Conservation (phyloP, 2,888 invertebrate species). For the Dolichomitus sp. region DNA sequence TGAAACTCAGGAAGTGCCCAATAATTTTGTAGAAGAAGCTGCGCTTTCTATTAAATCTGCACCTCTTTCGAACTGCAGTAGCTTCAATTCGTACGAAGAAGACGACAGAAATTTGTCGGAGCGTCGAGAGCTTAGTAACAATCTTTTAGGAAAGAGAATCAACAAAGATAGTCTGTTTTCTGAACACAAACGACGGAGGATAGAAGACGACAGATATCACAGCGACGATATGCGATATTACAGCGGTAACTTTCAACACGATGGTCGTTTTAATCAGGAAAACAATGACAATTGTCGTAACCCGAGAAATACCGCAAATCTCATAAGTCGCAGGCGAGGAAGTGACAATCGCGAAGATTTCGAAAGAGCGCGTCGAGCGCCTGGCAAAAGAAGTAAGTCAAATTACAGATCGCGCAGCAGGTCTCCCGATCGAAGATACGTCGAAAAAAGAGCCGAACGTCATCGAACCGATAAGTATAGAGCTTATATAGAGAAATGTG, state of each 20-base stretch:
- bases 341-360: conserved; percentile 2
- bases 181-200: background rate
- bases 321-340: background rate
- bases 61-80: background rate
- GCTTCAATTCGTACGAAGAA: conserved; percentile 4
- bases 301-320: background rate
- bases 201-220: background rate
- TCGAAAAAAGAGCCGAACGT: conserved; percentile 26
- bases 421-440: conserved; percentile 42
- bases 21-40: background rate
- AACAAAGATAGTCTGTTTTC: background rate
- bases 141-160: conserved; percentile 3
- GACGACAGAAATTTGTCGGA: conserved; percentile 42
- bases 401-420: conserved; percentile 53
- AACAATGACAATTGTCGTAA: background rate
- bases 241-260: background rate
- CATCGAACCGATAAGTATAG: conserved; percentile 15
- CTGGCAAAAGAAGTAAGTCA: conserved; percentile 35
- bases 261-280: conserved; percentile 12
- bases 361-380: background rate
- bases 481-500: conserved; percentile 9
- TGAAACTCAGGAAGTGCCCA: background rate
- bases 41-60: conserved; percentile 9
- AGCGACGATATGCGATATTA: background rate
- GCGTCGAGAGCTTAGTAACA: background rate